Evolutionary conservation across 2,797 vertebrate species (phyloP).

Genomic region (Falco rusticolus): DNA sequence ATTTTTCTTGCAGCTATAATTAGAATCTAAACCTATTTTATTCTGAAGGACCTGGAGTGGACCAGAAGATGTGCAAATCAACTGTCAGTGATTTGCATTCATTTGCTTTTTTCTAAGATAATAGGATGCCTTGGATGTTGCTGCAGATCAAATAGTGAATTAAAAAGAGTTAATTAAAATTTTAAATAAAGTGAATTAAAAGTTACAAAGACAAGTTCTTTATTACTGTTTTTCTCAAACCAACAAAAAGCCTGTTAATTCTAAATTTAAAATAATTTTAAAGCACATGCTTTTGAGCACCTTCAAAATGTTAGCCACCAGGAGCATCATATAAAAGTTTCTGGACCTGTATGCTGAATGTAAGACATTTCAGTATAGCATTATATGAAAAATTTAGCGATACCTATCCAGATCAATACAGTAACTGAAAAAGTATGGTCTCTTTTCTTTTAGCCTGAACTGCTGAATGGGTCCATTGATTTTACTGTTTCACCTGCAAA

Average conservation of each 20-base stretch:
- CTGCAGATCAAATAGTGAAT: constrained; percentile 55
- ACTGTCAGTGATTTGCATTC: constrained; percentile 52
- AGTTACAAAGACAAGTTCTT: neutral
- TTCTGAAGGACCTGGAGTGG: constrained; percentile 65
- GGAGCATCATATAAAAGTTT: neutral
- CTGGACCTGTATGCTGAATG: neutral
- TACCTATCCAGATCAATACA: neutral
- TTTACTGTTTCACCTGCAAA: constrained; percentile 4
- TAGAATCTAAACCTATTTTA: constrained; percentile 64
- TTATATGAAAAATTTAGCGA: neutral
- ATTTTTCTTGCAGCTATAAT: constrained; percentile 62
- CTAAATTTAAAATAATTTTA: neutral
- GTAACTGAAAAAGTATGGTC: neutral
- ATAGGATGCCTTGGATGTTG: constrained; percentile 50
- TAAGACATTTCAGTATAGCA: neutral
- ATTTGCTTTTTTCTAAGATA: constrained; percentile 38
- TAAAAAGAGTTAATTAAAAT: constrained; percentile 61
- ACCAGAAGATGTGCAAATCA: constrained; percentile 53
- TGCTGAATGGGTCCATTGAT: neutral
- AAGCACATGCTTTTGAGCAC: neutral
- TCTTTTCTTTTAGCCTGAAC: neutral
- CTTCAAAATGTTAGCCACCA: neutral
- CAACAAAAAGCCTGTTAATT: neutral
- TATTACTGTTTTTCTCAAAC: neutral
- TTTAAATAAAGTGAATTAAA: constrained; percentile 37